Base-by-base conservation (phyloP, 2,797 vertebrate genomes). In the Malurus splendens region DNA sequence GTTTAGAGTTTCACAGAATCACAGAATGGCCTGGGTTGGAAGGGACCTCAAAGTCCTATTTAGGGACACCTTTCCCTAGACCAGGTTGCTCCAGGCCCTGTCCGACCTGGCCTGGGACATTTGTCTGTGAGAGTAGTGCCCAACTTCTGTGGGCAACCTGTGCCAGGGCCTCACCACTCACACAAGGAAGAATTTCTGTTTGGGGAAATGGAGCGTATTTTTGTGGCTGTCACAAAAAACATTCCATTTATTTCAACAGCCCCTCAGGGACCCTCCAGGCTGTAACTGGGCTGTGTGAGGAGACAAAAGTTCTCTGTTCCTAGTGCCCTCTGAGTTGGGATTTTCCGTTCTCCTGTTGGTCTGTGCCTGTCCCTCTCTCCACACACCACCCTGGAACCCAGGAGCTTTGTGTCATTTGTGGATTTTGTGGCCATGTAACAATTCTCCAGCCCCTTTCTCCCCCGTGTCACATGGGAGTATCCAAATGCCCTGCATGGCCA, bases 391-490 rank as follows among this genome's bases (percentile, higher is more conserved):
- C 72, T 65, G 55, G 27, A 65, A 20, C n/a, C 42, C 12, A 61
- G 39, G 39, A 77, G 9, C 52, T 73, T 42, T 50, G 11, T 28
- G 11, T 36, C 0, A 0, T 7, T 30, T 16, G 4, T 18, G 24
- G 36, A 10, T 65, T 68, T 32, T 16, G 1, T 30, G 81, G 20
- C 64, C 7, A 1, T 23, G 18, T 18, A 16, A 32, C 0, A 1
- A 18, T 57, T 68, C 51, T 48, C 14, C 23, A 8, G 28, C 33
- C 17, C 36, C 39, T 42, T 47, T 12, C 25, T 67, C 18, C 38
- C 3, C 28, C 0, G 0, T 22, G 64, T n/a, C 8, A 6, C 4
- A 12, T 6, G 10, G 65, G 12, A 30, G 30, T 30, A 25, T 38
- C 39, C 3, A 9, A 17, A 55, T 19, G 76, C 44, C 23, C 27